Evolutionary conservation across 2,888 invertebrate genomes (phyloP).

Genomic region (Scaptodrosophila latifasciaeformis): DNA sequence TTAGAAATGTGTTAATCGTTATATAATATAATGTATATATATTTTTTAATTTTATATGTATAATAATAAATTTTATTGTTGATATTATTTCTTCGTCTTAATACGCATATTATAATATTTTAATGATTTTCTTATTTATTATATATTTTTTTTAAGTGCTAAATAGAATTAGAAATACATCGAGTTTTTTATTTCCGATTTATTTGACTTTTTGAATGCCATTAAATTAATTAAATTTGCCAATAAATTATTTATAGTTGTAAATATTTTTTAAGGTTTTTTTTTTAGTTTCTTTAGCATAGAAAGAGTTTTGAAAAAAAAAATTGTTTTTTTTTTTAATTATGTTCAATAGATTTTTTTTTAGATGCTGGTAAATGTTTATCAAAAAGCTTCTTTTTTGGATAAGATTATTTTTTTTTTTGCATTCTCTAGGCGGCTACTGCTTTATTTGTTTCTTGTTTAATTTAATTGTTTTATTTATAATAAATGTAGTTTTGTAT

Average conservation of each 20-base stretch:
- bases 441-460: conserved; percentile 4
- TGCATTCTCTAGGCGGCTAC: conserved; percentile 29
- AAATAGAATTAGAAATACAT: conserved; percentile 52
- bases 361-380: conserved; percentile 31
- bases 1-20: conserved; percentile 50
- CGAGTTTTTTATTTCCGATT: conserved; percentile 27
- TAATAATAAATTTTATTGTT: conserved; percentile 24
- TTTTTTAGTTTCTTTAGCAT: conserved; percentile 41
- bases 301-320: conserved; percentile 48
- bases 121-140: conserved; percentile 35
- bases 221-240: conserved; percentile 30
- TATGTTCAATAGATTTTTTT: conserved; percentile 18
- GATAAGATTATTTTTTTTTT: conserved; percentile 8
- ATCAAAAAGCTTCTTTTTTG: conserved; percentile 23
- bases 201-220: conserved; percentile 10
- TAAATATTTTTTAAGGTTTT: conserved; percentile 7
- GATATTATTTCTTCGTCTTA: conserved; percentile 23
- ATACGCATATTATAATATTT: conserved; percentile 52
- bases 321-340: conserved; percentile 46
- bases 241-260: conserved; percentile 55
- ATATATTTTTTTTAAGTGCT: conserved; percentile 45
- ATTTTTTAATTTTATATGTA: conserved; percentile 31
- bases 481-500: not conserved
- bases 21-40: conserved; percentile 39
- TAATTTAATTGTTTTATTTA: not conserved